Evolutionary conservation across 2,797 vertebrate genomes (phyloP), one percentile per base, ranked within the genome.

Genomic region (Columba guinea): DNA sequence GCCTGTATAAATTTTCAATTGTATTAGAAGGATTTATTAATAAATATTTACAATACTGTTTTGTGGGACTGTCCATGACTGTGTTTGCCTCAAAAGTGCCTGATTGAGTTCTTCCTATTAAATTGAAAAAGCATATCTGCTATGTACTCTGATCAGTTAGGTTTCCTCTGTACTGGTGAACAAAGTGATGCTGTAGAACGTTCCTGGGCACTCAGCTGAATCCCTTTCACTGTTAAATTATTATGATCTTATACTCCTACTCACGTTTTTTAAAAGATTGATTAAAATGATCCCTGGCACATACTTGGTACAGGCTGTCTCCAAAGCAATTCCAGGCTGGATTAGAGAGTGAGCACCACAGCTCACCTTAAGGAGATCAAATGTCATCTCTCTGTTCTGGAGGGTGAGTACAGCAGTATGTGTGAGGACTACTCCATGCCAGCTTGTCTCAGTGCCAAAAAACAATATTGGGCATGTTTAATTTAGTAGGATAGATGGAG

Each of bases 401-500:
- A 78, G 53, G 39, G 20, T 37, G 51, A 22, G 21, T 46, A 5
- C 7, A 53, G 53, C 8, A 1, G 11, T 70, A 11, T 30, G 13
- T 34, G 3, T 63, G 71, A 90, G 44, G 35, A 68, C 12, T 70
- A 22, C 52, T 80, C 59, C 44, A 30, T 41, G 35, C 30, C 68
- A 77, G 23, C 56, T 89, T 35, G 21, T 67, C 52, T 92, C 75
- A 73, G 28, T 63, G 52, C 75, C 74, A 91, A 56, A 35, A 83
- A 74, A 53, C 63, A 74, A 32, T 80, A 89, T 22, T 44, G 19
- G 11, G 14, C 35, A 77, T 89, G 75, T 85, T 94, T 94, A 94
- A 94, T 96, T 94, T 84, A 94, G 53, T 41, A 71, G 82, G 56
- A 53, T 74, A 67, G 44, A 93, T 37, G 5, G 71, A 89, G 46